phyloP scores from a whole-genome alignment of 35 echinoderm and acorn worm genomes.

The Eucidaris tribuloides region DNA sequence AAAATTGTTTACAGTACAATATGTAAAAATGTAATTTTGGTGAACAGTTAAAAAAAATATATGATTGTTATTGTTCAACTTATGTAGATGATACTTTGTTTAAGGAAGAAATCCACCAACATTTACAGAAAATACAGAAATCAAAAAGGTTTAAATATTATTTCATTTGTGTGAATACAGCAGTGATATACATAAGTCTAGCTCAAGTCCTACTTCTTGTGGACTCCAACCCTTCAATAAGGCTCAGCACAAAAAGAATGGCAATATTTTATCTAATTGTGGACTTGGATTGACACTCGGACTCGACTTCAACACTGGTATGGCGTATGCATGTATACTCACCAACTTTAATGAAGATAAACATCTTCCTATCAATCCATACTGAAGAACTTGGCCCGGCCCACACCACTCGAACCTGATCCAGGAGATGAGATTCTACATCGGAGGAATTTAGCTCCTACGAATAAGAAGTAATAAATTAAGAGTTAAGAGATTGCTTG shows the following conservation, averaged over 20 bases:
- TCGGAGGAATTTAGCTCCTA: constrained; percentile 89
- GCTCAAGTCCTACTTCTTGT: neutral
- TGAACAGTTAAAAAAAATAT: neutral
- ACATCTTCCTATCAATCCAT: constrained; percentile 94
- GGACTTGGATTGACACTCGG: too few species aligned
- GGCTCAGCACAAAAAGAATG: neutral
- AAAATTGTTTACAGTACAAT: too few species aligned
- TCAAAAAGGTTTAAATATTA: neutral
- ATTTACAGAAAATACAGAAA: neutral
- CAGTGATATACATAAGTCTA: neutral
- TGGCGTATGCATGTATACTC: too few species aligned
- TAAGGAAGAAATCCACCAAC: neutral
- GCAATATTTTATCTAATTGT: too few species aligned
- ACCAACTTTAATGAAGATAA: constrained; percentile 93
- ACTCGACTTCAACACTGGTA: too few species aligned
- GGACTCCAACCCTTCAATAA: neutral
- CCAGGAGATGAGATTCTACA: constrained; percentile 74
- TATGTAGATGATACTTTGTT: neutral
- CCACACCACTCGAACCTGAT: constrained; percentile 89
- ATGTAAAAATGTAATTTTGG: too few species aligned
- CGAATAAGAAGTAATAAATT: too few species aligned
- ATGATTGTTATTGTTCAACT: neutral
- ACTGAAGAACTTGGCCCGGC: constrained; percentile 70
- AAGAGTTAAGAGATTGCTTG: too few species aligned
- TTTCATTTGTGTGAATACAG: neutral